Evolutionary conservation across 1,140 invertebrate genomes (phyloP).

Genomic region (Linepithema humile): DNA sequence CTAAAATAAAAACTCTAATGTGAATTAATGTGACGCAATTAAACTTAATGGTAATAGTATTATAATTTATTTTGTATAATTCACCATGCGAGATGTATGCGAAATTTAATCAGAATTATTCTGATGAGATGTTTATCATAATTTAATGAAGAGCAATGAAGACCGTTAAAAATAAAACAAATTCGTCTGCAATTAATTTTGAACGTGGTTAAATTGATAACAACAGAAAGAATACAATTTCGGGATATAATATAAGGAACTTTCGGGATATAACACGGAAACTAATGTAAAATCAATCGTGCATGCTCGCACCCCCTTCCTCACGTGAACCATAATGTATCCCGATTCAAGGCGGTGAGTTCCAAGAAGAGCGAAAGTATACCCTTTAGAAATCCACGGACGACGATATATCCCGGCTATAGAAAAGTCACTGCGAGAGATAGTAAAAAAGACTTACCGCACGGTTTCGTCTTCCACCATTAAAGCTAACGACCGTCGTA

Average conservation of each 20-base stretch:
- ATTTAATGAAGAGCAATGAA: background rate
- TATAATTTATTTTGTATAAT: background rate
- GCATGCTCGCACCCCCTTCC: background rate
- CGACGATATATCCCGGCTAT: slow-evolving; percentile 15
- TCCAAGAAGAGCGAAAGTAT: slow-evolving; percentile 13
- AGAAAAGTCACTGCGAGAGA: slow-evolving; percentile 16
- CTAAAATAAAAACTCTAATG: background rate
- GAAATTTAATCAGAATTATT: slow-evolving; percentile 14
- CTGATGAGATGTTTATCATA: background rate
- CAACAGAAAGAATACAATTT: background rate
- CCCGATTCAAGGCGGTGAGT: background rate
- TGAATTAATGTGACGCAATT: too few species aligned
- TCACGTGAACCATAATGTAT: slow-evolving; percentile 4
- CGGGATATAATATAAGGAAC: background rate
- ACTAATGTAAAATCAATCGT: slow-evolving; percentile 13
- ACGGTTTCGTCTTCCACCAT: slow-evolving; percentile 27
- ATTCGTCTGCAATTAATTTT: background rate
- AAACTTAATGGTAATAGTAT: background rate
- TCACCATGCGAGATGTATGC: background rate
- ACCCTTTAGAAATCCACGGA: slow-evolving; percentile 18
- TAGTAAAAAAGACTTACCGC: slow-evolving; percentile 48
- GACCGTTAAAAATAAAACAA: background rate
- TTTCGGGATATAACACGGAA: background rate
- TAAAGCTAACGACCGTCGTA: slow-evolving; percentile 62
- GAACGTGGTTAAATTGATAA: background rate